Percentiles rank a stretch among this genome's conserved stretches.
Conservation (phyloP, 2,888 invertebrate genomes). For the Mimumesa dahlbomi region DNA sequence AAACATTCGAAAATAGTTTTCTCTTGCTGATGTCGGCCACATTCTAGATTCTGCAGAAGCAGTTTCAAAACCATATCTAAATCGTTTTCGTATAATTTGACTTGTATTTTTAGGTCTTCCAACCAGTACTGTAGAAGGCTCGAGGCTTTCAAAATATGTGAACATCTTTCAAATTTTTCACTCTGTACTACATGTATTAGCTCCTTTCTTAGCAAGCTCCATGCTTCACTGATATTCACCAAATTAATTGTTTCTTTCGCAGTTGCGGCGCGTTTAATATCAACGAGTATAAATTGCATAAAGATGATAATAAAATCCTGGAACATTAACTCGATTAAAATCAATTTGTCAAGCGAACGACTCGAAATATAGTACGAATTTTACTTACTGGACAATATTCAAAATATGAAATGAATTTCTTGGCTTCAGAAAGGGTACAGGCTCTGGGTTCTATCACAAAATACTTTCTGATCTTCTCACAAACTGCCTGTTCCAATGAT, state of each 20-base stretch:
- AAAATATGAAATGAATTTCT: constrained; percentile 64
- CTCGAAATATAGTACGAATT: background rate
- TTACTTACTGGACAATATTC: constrained; percentile 63
- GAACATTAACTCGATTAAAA: constrained; percentile 39
- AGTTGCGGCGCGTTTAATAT: constrained; percentile 55
- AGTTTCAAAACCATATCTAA: constrained; percentile 47
- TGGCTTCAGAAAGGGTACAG: constrained; percentile 54
- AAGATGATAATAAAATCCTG: constrained; percentile 70
- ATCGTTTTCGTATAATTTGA: constrained; percentile 62
- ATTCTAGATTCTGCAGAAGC: constrained; percentile 53
- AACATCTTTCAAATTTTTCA: constrained; percentile 57
- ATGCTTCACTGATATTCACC: constrained; percentile 63
- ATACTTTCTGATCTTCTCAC: constrained; percentile 67
- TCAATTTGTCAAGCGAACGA: background rate
- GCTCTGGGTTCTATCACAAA: constrained; percentile 63
- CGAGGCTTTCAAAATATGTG: constrained; percentile 61
- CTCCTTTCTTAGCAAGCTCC: constrained; percentile 63
- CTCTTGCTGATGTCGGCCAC: constrained; percentile 23
- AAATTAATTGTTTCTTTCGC: constrained; percentile 32
- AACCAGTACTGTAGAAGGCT: constrained; percentile 64
- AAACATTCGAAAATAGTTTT: constrained; percentile 68
- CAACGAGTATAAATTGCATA: constrained; percentile 67
- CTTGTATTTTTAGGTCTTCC: constrained; percentile 45
- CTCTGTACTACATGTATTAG: constrained; percentile 49
- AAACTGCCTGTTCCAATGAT: constrained; percentile 61